Evolutionary conservation across 2,113 vertebrate species (phyloP), one percentile per base, ranked within the genome.

Genomic region (Melanocharis versteri): DNA sequence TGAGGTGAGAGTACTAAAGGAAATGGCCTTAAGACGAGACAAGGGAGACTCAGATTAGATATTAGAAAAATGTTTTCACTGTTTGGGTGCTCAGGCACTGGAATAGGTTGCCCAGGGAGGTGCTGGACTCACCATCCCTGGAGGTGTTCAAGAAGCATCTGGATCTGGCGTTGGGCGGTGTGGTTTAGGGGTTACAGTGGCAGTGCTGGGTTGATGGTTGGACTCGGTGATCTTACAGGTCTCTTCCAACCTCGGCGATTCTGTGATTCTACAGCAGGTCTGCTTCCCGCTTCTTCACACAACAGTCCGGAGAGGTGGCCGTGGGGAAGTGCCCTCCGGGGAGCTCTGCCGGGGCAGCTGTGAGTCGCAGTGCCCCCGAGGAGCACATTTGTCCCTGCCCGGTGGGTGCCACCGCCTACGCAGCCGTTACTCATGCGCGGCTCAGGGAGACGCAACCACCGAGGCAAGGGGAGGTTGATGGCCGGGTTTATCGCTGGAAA

Each of bases 121-220:
- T 40, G 21, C 5, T 30, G 35, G 40, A 61, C 35, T 76, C 47
- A 11, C 11, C 54, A 7, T 31, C n/a, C 40, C 54, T 13, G 21
- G 7, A 33, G 31, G 13, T 62, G 35, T 48, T 83, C 23, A 40
- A 14, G 53, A 45, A 24, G 6, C 33, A n/a, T 31, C 54, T 40
- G 62, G 4, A 27, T 47, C 21, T 89, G 53, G 61, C 1, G 0
- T n/a, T 22, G 40, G 30, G 30, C 2, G 2, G 27, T 48, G 30
- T 19, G 40, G 14, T 75, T 45, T 40, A 15, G 54, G 54, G 54
- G 47, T 56, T 35, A 28, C 62, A 31, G n/a, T 21, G 53, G 20
- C 53, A 75, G 14, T 8, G 70, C 35, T 61, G 62, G n/a, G 3
- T 31, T 14, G 13, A 22, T 11, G 75, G 40, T 9, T 62, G 54